Percentiles rank a stretch among this genome's conserved stretches.
Evolutionary conservation across 2,888 invertebrate species (phyloP).

Genomic region (Omphaloscelis lunosa): DNA sequence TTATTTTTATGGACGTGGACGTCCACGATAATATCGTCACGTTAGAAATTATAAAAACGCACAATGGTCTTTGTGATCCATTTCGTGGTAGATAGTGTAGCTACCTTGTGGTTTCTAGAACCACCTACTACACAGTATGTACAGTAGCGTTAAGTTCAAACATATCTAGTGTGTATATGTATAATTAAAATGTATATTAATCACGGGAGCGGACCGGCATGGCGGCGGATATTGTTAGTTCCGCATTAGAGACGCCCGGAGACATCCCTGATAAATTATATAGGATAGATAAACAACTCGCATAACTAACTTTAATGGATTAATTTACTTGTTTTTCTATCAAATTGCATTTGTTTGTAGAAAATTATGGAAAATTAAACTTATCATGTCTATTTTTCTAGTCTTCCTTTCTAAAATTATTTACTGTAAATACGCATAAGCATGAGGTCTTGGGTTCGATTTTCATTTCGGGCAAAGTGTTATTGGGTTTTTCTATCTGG

Average conservation of each 20-base stretch:
- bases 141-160: neutral
- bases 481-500: neutral
- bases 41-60: too few relatives aligned
- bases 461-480: neutral
- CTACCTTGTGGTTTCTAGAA: neutral
- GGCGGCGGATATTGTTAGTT: conserved; percentile 64
- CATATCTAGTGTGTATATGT: neutral
- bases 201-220: conserved; percentile 26
- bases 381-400: neutral
- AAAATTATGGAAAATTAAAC: neutral
- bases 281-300: conserved; percentile 1
- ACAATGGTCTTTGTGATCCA: neutral
- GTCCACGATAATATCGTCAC: too few relatives aligned
- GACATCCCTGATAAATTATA: conserved; percentile 41
- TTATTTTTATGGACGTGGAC: too few relatives aligned
- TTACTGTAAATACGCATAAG: neutral
- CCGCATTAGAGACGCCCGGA: conserved; percentile 54
- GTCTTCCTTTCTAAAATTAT: neutral
- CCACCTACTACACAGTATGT: neutral
- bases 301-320: conserved; percentile 12
- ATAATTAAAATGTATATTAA: conserved; percentile 41
- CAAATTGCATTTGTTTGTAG: neutral
- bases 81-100: neutral
- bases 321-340: conserved; percentile 16
- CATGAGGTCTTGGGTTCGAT: too few relatives aligned